These are phyloP conservation scores for Tenualosa ilisha DNA, from an alignment of 2,797 vertebrate genomes.

Conservation along the genomic window DNA sequence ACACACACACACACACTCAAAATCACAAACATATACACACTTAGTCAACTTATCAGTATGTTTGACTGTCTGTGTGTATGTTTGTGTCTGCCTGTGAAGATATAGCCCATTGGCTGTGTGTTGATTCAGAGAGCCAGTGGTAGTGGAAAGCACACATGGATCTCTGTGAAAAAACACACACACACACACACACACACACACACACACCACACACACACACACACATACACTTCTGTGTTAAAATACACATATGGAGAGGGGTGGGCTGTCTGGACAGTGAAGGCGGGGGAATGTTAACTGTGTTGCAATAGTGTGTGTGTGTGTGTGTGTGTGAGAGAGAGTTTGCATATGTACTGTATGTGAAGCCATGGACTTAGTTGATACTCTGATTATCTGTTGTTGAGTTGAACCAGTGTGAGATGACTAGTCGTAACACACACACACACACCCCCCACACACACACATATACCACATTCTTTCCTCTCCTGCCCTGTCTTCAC, in stretches of 20 bases:
- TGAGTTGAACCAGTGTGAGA: not conserved
- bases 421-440: not conserved
- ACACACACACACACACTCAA: not conserved
- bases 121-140: not conserved
- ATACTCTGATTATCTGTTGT: slow-evolving; percentile 39
- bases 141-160: not conserved
- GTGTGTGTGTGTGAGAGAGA: slow-evolving; percentile 4
- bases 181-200: slow-evolving; percentile 1
- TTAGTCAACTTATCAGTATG: slow-evolving; percentile 24
- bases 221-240: slow-evolving; percentile 12
- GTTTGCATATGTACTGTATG: slow-evolving; percentile 51
- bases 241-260: not conserved
- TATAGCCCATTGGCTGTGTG: not conserved
- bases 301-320: not conserved
- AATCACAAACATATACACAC: not conserved
- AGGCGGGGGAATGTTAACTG: not conserved
- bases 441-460: not conserved
- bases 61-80: slow-evolving; percentile 24
- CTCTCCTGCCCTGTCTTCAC: not conserved
- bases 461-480: slow-evolving; percentile 18
- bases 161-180: not conserved
- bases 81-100: slow-evolving; percentile 12
- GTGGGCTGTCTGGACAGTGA: not conserved
- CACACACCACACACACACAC: not conserved
- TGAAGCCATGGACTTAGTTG: slow-evolving; percentile 38